Evolutionary conservation across 2,797 vertebrate genomes (phyloP), one percentile per base, ranked within the genome.

Genomic region (Scyliorhinus canicula): DNA sequence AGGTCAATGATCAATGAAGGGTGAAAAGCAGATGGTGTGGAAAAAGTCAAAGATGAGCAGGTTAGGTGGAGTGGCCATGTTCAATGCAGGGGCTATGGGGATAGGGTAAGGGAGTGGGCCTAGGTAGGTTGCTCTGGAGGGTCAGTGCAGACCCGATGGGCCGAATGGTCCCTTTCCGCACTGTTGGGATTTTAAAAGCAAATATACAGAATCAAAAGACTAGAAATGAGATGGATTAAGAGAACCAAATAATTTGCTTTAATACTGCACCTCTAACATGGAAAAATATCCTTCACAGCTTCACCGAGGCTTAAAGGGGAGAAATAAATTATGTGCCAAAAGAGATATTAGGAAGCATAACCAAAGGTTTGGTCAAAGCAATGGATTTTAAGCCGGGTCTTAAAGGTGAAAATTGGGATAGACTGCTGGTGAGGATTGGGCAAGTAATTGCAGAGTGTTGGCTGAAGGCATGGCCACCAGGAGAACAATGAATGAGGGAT

Each of bases 241-340:
- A 52, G 44, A 88, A 67, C 35, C 9, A 95, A 95, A 95, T 63
- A 91, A 44, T 40, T 44, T 44, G 57, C n/a, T 40, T 28, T 55
- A 4, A 74, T n/a, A 74, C 8, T n/a, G 71, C 28, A 55, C 35
- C 55, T 55, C 28, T 55, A 88, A 88, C 28, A 57, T 28, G 14
- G 52, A 11, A 86, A 88, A 57, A 16, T n/a, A 31, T 4, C 28
- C 3, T 11, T 35, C 16, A 31, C 11, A 4, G 31, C 31, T n/a
- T n/a, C 85, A 35, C 52, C 35, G 85, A 88, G 55, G 11, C 12
- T 5, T 57, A 88, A n/a, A 57, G 28, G 50, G 31, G 12, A 88
- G 31, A 88, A 16, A 55, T 88, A 88, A 74, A 74, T 74, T 74
- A 4, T 35, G 47, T 88, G 50, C 9, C 52, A 88, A 88, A 88